A percentile compares a stretch with the other conserved stretches of the same genome.
Evolutionary conservation across 1,140 invertebrate genomes (phyloP).

Genomic region (Dreissena polymorpha): DNA sequence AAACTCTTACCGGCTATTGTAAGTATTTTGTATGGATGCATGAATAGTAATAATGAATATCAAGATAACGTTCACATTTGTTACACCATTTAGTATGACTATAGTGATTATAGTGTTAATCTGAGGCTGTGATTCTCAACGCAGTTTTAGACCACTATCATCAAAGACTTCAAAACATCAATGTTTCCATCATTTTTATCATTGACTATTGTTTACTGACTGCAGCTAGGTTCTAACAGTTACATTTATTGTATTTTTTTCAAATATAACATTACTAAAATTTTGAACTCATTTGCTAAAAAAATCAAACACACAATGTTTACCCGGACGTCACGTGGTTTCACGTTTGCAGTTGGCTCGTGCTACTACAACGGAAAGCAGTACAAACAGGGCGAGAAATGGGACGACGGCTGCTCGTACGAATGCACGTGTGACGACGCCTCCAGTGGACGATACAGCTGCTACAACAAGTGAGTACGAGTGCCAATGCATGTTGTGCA

Average conservation of each 20-base stretch:
- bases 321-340: not conserved
- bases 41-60: not conserved
- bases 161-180: not conserved
- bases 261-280: no score
- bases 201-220: no score
- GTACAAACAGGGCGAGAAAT: slow-evolving; percentile 63
- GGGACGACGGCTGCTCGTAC: slow-evolving; percentile 64
- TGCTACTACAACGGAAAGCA: slow-evolving; percentile 59
- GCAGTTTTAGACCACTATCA: not conserved
- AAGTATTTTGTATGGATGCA: slow-evolving; percentile 11
- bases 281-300: no score
- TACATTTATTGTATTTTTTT: no score
- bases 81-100: not conserved
- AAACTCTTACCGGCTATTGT: slow-evolving; percentile 42
- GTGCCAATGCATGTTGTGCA: no score
- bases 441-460: slow-evolving; percentile 52
- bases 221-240: no score
- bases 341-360: not conserved
- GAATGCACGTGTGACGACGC: slow-evolving; percentile 65
- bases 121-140: not conserved
- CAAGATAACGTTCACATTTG: not conserved
- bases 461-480: slow-evolving; percentile 60
- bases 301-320: no score
- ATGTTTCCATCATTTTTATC: no score
- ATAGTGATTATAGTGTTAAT: not conserved